phyloP scores from a whole-genome alignment of 2,797 vertebrate species.

The Bucorvus abyssinicus region DNA sequence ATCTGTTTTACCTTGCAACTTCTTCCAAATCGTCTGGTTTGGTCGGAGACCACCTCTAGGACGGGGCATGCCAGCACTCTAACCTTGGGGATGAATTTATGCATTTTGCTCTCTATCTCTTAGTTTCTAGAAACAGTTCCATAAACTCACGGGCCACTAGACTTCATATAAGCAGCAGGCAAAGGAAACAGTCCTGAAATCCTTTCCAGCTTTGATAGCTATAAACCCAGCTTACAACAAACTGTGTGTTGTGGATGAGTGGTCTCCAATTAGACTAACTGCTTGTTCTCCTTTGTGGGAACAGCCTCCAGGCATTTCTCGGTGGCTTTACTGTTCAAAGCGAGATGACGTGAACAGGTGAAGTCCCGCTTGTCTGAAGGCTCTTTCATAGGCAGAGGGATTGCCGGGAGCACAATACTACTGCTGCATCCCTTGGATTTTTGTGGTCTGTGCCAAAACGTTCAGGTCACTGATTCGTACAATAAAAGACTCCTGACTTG shows the following conservation, averaged over 20 bases:
- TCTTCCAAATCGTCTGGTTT: not conserved
- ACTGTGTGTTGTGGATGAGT: not conserved
- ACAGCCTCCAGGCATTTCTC: not conserved
- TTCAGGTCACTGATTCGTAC: not conserved
- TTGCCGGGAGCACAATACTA: not conserved
- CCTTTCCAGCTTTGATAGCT: slow-evolving; percentile 32
- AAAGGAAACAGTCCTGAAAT: not conserved
- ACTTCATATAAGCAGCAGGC: not conserved
- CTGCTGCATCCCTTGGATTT: not conserved
- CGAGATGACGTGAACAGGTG: not conserved
- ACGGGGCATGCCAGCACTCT: not conserved
- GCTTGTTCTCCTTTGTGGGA: not conserved
- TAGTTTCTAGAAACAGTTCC: not conserved
- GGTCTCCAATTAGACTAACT: slow-evolving; percentile 46
- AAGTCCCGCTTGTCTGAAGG: not conserved
- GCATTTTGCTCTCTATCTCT: not conserved
- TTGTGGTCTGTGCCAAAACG: not conserved
- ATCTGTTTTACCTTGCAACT: not conserved
- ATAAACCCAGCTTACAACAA: slow-evolving; percentile 20
- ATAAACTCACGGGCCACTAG: not conserved
- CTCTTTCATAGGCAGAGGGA: not conserved
- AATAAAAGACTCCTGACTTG: not conserved
- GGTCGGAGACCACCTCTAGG: not conserved
- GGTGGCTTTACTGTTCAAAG: not conserved
- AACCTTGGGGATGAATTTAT: not conserved